Conservation (phyloP, 92 coral and sea anemone genomes). For the Virgularia gustaviana region DNA sequence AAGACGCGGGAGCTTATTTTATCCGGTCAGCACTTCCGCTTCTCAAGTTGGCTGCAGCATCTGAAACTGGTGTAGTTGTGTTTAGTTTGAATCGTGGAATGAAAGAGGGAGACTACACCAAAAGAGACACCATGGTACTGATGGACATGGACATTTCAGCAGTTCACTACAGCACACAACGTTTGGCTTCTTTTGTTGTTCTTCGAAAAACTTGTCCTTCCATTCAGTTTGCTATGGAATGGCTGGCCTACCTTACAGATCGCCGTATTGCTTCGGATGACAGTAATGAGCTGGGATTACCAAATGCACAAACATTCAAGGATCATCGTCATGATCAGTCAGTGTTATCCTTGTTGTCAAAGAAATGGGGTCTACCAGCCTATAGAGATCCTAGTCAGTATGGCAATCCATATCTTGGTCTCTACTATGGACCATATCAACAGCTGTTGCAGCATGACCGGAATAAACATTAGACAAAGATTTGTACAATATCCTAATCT, state of each 20-base stretch:
- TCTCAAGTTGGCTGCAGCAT: constrained; percentile 6
- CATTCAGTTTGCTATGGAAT: constrained; percentile 25
- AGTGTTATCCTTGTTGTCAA: constrained; percentile 17
- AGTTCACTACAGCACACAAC: constrained; percentile 1
- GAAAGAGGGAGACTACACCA: constrained; percentile 16
- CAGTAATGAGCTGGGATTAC: background rate
- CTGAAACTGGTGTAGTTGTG: constrained; percentile 1
- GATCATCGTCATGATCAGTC: constrained; percentile 36
- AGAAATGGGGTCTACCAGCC: constrained; percentile 32
- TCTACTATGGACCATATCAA: constrained; percentile 24
- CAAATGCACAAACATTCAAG: constrained; percentile 12
- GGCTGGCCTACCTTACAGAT: constrained; percentile 23
- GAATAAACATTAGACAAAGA: background rate
- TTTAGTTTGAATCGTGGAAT: constrained; percentile 5
- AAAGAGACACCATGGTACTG: constrained; percentile 9
- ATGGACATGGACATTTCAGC: constrained; percentile 8
- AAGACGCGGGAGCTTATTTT: constrained; percentile 17
- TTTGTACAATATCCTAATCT: no score
- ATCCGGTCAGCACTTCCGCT: constrained; percentile 11
- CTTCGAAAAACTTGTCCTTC: constrained; percentile 3
- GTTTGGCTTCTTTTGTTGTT: constrained; percentile 23
- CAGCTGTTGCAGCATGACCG: constrained; percentile 19
- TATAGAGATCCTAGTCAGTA: constrained; percentile 18
- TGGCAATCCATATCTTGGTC: background rate
- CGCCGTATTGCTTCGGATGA: constrained; percentile 27